A percentile compares a stretch with the other conserved stretches of the same genome.
These are phyloP conservation scores for Hippocampus comes DNA, from an alignment of 2,113 vertebrate genomes.

Conservation along the genomic window DNA sequence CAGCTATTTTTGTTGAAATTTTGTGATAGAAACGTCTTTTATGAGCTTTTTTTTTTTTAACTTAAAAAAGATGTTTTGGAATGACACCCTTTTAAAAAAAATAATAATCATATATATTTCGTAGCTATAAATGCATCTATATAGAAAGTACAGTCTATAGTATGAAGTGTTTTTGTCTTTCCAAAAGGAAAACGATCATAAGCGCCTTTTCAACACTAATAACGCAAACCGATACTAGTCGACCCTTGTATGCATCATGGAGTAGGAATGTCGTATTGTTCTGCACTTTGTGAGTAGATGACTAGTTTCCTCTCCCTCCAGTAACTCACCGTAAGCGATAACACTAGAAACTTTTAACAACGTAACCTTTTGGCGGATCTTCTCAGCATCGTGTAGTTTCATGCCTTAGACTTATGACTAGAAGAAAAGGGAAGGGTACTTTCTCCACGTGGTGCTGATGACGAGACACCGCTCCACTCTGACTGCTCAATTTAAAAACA, in stretches of 20 bases:
- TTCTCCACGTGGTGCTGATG: slow-evolving; percentile 80
- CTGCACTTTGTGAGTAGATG: slow-evolving; percentile 75
- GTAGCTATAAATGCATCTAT: slow-evolving; percentile 18
- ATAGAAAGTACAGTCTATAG: slow-evolving; percentile 42
- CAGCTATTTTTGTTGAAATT: slow-evolving; percentile 42
- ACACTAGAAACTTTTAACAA: slow-evolving; percentile 18
- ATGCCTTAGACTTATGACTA: slow-evolving; percentile 38
- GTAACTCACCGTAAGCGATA: slow-evolving; percentile 22
- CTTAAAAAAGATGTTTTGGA: slow-evolving; percentile 43
- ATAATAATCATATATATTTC: slow-evolving; percentile 16
- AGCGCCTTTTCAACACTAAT: slow-evolving; percentile 82
- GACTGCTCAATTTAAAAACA: slow-evolving; percentile 41
- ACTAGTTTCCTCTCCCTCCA: slow-evolving; percentile 41
- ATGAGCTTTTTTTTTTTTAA: slow-evolving; percentile 22
- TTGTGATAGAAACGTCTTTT: slow-evolving; percentile 55
- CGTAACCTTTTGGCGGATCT: slow-evolving; percentile 28
- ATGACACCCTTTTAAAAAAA: slow-evolving; percentile 52
- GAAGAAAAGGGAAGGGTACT: slow-evolving; percentile 42
- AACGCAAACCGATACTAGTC: slow-evolving; percentile 79
- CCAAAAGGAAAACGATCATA: slow-evolving; percentile 75
- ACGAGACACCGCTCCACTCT: slow-evolving; percentile 43
- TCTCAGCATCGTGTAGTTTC: slow-evolving; percentile 27
- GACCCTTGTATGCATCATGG: slow-evolving; percentile 73
- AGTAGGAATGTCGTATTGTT: slow-evolving; percentile 69
- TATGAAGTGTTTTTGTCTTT: slow-evolving; percentile 45